phyloP scores from a whole-genome alignment of 2,888 invertebrate species.

The Syritta pipiens region DNA sequence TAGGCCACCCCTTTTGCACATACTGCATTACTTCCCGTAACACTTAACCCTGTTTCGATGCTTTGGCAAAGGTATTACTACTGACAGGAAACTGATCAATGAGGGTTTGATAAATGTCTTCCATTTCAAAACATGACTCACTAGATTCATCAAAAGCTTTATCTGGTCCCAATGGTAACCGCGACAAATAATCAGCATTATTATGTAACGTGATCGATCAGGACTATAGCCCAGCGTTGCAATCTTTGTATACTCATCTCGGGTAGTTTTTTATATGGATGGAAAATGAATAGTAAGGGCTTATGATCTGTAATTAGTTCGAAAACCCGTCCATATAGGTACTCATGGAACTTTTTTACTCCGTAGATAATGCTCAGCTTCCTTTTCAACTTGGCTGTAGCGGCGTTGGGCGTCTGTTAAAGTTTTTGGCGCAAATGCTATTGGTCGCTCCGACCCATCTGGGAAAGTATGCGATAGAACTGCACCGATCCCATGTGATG shows the following conservation, averaged over 20 bases:
- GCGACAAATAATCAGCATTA: constrained; percentile 65
- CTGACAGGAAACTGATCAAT: not conserved
- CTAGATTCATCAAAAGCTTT: constrained; percentile 43
- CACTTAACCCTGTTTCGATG: not conserved
- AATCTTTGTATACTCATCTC: constrained; percentile 24
- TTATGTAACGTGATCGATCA: constrained; percentile 50
- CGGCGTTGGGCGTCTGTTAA: constrained; percentile 28
- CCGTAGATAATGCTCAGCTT: constrained; percentile 49
- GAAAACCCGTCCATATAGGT: constrained; percentile 62
- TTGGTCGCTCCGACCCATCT: constrained; percentile 40
- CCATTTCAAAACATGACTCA: not conserved
- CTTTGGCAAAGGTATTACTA: not conserved
- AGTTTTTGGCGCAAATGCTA: constrained; percentile 53
- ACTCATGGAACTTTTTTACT: constrained; percentile 65
- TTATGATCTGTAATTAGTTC: constrained; percentile 16
- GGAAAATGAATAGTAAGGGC: constrained; percentile 11
- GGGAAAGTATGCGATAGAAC: constrained; percentile 25
- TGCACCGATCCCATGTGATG: constrained; percentile 20
- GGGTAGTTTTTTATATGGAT: constrained; percentile 3
- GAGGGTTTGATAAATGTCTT: not conserved
- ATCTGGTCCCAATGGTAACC: constrained; percentile 49
- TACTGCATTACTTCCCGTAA: not conserved
- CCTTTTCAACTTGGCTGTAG: not conserved
- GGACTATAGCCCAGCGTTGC: constrained; percentile 1
- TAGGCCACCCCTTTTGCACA: not conserved